Percentiles rank a stretch among this genome's conserved stretches.
These are phyloP conservation scores for Neoaliturus tenellus DNA, from an alignment of 2,888 invertebrate species.

Conservation along the genomic window DNA sequence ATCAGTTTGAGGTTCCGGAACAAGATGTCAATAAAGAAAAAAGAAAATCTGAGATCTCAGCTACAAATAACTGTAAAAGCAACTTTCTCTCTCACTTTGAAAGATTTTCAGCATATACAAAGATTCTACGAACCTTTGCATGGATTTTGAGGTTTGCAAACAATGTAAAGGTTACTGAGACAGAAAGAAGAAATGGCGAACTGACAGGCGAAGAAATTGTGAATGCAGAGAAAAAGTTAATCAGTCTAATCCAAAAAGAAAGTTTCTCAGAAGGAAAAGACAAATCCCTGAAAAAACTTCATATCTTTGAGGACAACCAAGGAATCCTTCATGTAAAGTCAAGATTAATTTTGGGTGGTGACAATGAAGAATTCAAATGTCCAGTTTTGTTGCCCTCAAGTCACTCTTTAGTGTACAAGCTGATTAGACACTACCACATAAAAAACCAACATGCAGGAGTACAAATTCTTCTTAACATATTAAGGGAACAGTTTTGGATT, in stretches of 20 bases:
- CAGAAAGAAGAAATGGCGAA: background rate
- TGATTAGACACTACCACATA: background rate
- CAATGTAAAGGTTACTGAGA: background rate
- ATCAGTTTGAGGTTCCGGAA: background rate
- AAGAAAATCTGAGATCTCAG: constrained; percentile 5
- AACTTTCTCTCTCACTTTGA: background rate
- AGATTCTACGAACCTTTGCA: background rate
- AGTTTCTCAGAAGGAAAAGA: background rate
- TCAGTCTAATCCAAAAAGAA: constrained; percentile 4
- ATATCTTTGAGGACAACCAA: background rate
- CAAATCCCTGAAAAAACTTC: background rate
- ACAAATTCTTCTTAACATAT: constrained; percentile 34
- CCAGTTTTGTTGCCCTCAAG: constrained; percentile 46
- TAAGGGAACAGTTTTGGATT: constrained; percentile 59
- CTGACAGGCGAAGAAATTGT: background rate
- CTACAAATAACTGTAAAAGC: background rate
- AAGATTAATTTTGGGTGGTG: constrained; percentile 7
- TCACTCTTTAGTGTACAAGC: background rate
- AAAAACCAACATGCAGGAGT: constrained; percentile 50
- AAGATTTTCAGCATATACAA: background rate
- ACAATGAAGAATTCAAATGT: constrained; percentile 25
- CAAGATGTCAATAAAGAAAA: constrained; percentile 40
- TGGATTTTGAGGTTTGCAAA: constrained; percentile 10
- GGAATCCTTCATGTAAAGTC: constrained; percentile 30
- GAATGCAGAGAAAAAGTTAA: background rate